Evolutionary conservation across 2,888 invertebrate species (phyloP).

Genomic region (Myopa tessellatipennis): DNA sequence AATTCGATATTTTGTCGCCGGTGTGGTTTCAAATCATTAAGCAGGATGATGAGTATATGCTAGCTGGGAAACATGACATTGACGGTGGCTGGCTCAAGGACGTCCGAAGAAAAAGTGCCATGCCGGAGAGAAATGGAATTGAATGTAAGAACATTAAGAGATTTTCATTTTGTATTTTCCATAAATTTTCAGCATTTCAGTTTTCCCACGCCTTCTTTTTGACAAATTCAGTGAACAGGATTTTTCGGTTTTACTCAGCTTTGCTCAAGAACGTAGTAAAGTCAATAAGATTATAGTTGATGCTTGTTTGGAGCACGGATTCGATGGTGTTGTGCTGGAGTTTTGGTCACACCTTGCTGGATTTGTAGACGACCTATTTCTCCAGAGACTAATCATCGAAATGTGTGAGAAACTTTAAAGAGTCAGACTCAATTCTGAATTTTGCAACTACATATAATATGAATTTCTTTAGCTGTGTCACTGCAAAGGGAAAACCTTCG

Average conservation of each 20-base stretch:
- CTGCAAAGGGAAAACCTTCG: constrained; percentile 72
- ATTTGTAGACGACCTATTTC: constrained; percentile 71
- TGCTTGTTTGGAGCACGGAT: constrained; percentile 79
- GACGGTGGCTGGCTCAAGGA: constrained; percentile 85
- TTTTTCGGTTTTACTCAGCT: constrained; percentile 77
- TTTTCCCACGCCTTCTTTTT: constrained; percentile 89
- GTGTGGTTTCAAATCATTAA: constrained; percentile 92
- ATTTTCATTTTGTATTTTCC: background rate
- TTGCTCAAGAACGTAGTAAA: constrained; percentile 75
- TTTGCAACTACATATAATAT: background rate
- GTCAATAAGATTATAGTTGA: constrained; percentile 78
- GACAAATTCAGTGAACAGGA: constrained; percentile 87
- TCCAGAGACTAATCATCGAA: constrained; percentile 75
- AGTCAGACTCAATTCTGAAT: background rate
- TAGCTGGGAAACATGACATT: constrained; percentile 84
- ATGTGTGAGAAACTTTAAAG: constrained; percentile 62
- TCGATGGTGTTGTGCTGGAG: constrained; percentile 92
- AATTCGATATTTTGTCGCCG: constrained; percentile 91
- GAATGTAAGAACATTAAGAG: constrained; percentile 30
- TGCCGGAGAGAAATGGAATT: constrained; percentile 49
- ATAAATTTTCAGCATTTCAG: constrained; percentile 67
- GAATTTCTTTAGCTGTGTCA: constrained; percentile 68
- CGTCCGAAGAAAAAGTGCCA: constrained; percentile 70
- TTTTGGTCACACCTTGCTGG: constrained; percentile 87
- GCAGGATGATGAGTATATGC: constrained; percentile 74